phyloP scores from a whole-genome alignment of 2,888 invertebrate genomes.

The Andrena hattorfiana region DNA sequence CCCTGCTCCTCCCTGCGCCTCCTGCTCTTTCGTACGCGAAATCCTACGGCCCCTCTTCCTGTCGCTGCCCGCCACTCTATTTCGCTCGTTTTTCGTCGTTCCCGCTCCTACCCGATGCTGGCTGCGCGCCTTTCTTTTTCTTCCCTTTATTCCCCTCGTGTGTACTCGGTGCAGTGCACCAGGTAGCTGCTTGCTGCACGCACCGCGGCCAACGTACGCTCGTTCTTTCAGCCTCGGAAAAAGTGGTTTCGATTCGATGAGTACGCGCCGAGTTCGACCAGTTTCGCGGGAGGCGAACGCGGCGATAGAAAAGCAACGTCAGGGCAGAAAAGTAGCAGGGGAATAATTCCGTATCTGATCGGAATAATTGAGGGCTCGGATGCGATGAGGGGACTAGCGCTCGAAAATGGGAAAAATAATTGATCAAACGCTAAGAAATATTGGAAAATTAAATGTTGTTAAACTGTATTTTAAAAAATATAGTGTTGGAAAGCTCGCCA shows the following conservation, averaged over 20 bases:
- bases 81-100: conserved; percentile 32
- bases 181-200: conserved; percentile 50
- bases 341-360: conserved; percentile 1
- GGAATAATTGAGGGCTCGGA: too few relatives aligned
- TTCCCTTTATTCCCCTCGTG: conserved; percentile 32
- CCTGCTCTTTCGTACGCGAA: conserved; percentile 50
- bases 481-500: too few relatives aligned
- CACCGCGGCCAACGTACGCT: conserved; percentile 39
- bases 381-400: too few relatives aligned
- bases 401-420: too few relatives aligned
- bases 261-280: conserved; percentile 53
- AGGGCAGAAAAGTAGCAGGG: conserved; percentile 7
- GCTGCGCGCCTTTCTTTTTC: background rate
- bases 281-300: conserved; percentile 36
- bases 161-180: conserved; percentile 41
- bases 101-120: conserved; percentile 6
- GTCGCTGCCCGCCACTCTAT: conserved; percentile 28
- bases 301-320: conserved; percentile 23
- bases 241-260: conserved; percentile 60
- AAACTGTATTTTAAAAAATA: too few relatives aligned
- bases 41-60: conserved; percentile 37
- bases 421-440: too few relatives aligned
- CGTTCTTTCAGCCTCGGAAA: conserved; percentile 54
- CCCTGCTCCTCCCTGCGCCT: conserved; percentile 66
- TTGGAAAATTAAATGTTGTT: too few relatives aligned